Conservation (phyloP, 2,888 invertebrate species). For the Parthenolecanium corni region DNA sequence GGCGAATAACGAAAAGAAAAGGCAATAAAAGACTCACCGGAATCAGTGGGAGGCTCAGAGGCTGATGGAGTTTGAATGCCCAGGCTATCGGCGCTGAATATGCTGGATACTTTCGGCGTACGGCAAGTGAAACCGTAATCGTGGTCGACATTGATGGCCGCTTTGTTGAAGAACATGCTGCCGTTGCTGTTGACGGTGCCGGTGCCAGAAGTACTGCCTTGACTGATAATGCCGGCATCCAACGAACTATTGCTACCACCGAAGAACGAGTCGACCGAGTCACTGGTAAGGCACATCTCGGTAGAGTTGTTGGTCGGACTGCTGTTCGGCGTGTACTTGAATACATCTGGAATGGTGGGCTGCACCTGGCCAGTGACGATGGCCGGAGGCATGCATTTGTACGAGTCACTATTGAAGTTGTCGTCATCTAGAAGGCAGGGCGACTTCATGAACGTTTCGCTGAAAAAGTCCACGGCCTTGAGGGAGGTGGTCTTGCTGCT, state of each 20-base stretch:
- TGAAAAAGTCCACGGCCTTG: not conserved
- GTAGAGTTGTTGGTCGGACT: not conserved
- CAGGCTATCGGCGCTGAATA: constrained; percentile 47
- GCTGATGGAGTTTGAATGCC: constrained; percentile 81
- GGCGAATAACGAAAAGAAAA: too few species aligned
- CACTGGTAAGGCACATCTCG: not conserved
- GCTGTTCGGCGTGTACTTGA: constrained; percentile 21
- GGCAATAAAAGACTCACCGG: constrained; percentile 13
- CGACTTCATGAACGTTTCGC: constrained; percentile 5
- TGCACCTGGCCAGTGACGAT: constrained; percentile 25
- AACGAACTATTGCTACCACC: too few species aligned
- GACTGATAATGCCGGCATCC: too few species aligned
- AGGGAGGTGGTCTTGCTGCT: not conserved
- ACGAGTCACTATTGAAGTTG: constrained; percentile 19
- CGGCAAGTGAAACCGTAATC: constrained; percentile 24
- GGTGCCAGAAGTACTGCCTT: too few species aligned
- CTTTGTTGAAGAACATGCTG: constrained; percentile 15
- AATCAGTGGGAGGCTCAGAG: constrained; percentile 47
- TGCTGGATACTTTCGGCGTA: constrained; percentile 3
- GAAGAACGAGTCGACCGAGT: not conserved
- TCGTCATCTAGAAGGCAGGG: constrained; percentile 18
- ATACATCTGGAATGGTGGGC: constrained; percentile 17
- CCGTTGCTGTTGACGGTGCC: not conserved
- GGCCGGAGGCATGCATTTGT: constrained; percentile 23
- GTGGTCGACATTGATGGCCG: constrained; percentile 21